A percentile compares a stretch with the other conserved stretches of the same genome.
Conservation (phyloP, 2,888 invertebrate species). For the Abrostola tripartita region DNA sequence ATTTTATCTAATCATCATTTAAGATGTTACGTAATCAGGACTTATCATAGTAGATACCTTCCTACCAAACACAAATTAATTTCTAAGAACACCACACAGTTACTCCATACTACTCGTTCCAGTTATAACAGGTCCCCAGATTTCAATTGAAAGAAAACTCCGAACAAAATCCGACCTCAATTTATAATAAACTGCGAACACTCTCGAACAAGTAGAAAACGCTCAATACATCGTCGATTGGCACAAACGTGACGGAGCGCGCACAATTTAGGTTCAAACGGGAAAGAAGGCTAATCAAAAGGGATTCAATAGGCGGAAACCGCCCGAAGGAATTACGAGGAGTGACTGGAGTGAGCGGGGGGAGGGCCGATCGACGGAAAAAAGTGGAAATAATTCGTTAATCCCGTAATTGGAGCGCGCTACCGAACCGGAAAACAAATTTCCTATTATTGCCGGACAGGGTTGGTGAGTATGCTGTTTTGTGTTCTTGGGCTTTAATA, state of each 20-base stretch:
- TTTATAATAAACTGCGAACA: conserved; percentile 58
- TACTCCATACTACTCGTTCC: not conserved
- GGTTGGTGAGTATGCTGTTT: conserved; percentile 61
- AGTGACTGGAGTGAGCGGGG: conserved; percentile 51
- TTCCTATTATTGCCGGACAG: conserved; percentile 84
- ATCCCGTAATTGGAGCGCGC: conserved; percentile 87
- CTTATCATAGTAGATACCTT: too few relatives aligned
- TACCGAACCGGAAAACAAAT: conserved; percentile 89
- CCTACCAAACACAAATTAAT: too few relatives aligned
- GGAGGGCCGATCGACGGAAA: conserved; percentile 65
- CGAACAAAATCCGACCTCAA: conserved; percentile 35
- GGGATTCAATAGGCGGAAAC: conserved; percentile 87
- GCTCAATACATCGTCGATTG: conserved; percentile 75
- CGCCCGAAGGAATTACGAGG: conserved; percentile 72
- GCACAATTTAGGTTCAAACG: conserved; percentile 82
- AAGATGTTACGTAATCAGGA: too few relatives aligned
- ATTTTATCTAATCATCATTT: too few relatives aligned
- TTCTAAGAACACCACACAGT: too few relatives aligned
- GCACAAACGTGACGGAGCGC: conserved; percentile 75
- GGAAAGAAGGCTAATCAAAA: conserved; percentile 87
- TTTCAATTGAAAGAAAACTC: conserved; percentile 20
- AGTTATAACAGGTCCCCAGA: conserved; percentile 2
- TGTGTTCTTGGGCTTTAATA: not conserved
- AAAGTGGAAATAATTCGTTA: conserved; percentile 89
- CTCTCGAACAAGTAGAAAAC: conserved; percentile 73